These are phyloP conservation scores for Heterochromis multidens DNA, from an alignment of 2,113 vertebrate species.

Conservation along the genomic window DNA sequence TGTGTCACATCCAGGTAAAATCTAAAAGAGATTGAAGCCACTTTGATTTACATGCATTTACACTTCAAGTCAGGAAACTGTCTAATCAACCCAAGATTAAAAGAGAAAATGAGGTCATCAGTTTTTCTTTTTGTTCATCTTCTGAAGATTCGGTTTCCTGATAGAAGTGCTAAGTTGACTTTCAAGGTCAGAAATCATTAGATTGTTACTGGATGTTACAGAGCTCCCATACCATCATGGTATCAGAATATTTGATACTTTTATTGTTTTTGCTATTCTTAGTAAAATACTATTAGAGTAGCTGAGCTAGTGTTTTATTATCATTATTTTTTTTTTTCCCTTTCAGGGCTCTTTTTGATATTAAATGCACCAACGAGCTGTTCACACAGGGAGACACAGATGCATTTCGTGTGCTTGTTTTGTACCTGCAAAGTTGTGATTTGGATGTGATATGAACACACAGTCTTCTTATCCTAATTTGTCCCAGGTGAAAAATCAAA, in stretches of 20 bases:
- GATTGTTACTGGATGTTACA: fast-evolving
- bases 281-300: neutral
- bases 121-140: no score
- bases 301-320: neutral
- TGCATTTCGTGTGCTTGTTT: neutral
- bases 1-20: neutral
- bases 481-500: neutral
- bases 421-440: neutral
- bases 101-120: no score
- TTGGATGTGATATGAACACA: fast-evolving
- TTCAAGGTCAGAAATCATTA: no score
- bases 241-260: neutral
- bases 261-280: neutral
- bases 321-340: fast-evolving
- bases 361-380: neutral
- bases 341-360: neutral
- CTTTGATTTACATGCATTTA: no score
- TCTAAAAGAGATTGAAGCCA: neutral
- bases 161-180: no score
- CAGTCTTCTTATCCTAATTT: neutral
- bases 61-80: no score
- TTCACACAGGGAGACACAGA: neutral
- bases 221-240: fast-evolving
- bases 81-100: no score
- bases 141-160: no score